Evolutionary conservation across 2,888 invertebrate species (phyloP).

Genomic region (Clivina fossor): DNA sequence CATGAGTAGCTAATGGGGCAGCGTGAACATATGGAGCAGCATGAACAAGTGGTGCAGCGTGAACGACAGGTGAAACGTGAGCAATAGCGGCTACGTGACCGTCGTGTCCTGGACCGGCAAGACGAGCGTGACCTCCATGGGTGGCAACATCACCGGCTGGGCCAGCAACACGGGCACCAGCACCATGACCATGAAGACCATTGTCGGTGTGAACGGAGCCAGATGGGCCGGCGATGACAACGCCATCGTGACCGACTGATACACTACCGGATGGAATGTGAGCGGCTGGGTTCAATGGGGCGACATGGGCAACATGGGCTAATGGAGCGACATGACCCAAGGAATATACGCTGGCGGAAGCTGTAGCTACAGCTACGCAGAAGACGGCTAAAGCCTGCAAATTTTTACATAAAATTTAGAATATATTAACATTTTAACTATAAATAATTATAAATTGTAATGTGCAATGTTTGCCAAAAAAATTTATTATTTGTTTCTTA

Average conservation of each 20-base stretch:
- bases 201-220: slow-evolving; percentile 31
- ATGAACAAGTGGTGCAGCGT: neutral
- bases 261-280: slow-evolving; percentile 27
- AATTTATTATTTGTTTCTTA: no score
- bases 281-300: slow-evolving; percentile 16
- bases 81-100: slow-evolving; percentile 11
- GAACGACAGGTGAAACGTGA: slow-evolving; percentile 8
- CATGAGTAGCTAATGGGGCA: no score
- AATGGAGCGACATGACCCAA: slow-evolving; percentile 7
- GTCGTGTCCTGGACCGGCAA: slow-evolving; percentile 20
- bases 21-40: neutral
- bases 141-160: slow-evolving; percentile 31
- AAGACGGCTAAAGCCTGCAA: slow-evolving; percentile 18
- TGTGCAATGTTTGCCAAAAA: no score
- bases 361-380: slow-evolving; percentile 19
- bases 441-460: no score
- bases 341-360: slow-evolving; percentile 15
- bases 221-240: slow-evolving; percentile 37
- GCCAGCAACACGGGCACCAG: slow-evolving; percentile 16
- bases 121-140: slow-evolving; percentile 21
- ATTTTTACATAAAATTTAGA: no score
- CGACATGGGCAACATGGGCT: slow-evolving; percentile 9
- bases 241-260: slow-evolving; percentile 30
- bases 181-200: slow-evolving; percentile 21
- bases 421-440: no score